Evolutionary conservation across 2,888 invertebrate genomes (phyloP), one percentile per base, ranked within the genome.

Genomic region (Melieria crassipennis): DNA sequence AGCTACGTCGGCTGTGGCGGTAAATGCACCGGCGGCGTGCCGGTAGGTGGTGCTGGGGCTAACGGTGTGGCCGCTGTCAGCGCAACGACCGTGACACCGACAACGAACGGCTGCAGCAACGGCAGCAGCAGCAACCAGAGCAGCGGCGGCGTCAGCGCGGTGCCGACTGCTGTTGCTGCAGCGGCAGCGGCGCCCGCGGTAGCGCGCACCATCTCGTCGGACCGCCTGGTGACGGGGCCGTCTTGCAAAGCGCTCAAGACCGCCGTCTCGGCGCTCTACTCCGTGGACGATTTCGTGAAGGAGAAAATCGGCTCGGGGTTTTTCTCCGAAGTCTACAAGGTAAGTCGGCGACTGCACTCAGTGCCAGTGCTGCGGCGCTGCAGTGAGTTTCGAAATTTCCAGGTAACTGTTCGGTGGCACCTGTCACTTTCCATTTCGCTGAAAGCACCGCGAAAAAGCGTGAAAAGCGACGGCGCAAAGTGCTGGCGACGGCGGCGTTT

Each of bases 281-380:
- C 97, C 60, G 91, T 97, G 78, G 97, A 98, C 88, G 98, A 98
- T 89, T 98, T 98, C 88, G 90, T 92, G 78, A 91, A 93, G 85
- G 97, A 97, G 88, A 95, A 95, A 88, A 95, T 98, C 82, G 98
- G 98, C 63, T 90, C 93, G 65, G 98, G 98, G 76, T 98, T 98
- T 89, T 98, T 98, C 89, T 98, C 98, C 5, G 96, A 97, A 89
- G 98, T 98, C 75, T 98, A 94, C 88, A 98, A 98, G 94, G 98
- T 98, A 89, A 90, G 91, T 87, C 42, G 10, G n/a, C 13, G 30
- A 45, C 1, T 42, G 60, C 48, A 50, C n/a, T n/a, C n/a, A 45
- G 16, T 16, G 16, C 16, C 16, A 16, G 16, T 16, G 16, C 16
- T 16, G 16, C 16, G 16, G 16, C 16, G 16, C 16, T 16, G 16